Base-by-base conservation (phyloP, 2,797 vertebrate genomes). In the Paedocypris micromegethes region DNA sequence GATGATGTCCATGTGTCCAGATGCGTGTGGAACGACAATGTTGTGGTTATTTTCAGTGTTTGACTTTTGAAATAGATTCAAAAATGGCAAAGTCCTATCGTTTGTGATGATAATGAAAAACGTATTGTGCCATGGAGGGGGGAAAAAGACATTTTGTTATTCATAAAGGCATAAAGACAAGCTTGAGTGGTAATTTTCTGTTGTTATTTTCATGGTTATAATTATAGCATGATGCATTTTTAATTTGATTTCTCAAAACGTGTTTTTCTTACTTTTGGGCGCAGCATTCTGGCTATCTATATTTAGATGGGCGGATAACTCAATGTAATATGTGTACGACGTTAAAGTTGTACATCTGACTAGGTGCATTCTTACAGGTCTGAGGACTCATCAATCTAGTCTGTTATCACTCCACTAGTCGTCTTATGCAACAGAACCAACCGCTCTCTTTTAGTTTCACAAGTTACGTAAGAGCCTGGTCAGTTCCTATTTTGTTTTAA, bases 11-110 rank as follows among this genome's bases (percentile, higher is more conserved):
- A 59, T 66, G 70, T 52, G 42, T 64, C 46, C 57, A 63, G 45
- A 65, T 74, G 45, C 68, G 68, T 64, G 57, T 44, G 51, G 52
- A 77, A 72, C 62, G 56, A 66, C n/a, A 4, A 76, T 82, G 78
- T 67, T 61, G 45, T 77, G 46, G 61, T 52, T 80, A 85, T 74
- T 75, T 70, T 53, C 64, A 66, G 50, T 72, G 70, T 70, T 70
- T 52, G 58, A 62, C 74, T 77, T 78, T 76, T 73, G 61, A 76
- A 64, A 63, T 63, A 69, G 59, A 76, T 40, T 52, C 72, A 58
- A 74, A 61, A 45, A 73, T 57, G 50, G 68, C 62, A 55, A 53
- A 53, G 68, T 73, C 64, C 75, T 78, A 54, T 60, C 23, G 62
- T 43, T 74, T 61, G 37, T 66, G 41, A 72, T 74, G 48, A 63